A percentile compares a stretch with the other conserved stretches of the same genome.
These are phyloP conservation scores for Caenorhabditis remanei DNA, from an alignment of 1,140 invertebrate species.

Conservation along the genomic window DNA sequence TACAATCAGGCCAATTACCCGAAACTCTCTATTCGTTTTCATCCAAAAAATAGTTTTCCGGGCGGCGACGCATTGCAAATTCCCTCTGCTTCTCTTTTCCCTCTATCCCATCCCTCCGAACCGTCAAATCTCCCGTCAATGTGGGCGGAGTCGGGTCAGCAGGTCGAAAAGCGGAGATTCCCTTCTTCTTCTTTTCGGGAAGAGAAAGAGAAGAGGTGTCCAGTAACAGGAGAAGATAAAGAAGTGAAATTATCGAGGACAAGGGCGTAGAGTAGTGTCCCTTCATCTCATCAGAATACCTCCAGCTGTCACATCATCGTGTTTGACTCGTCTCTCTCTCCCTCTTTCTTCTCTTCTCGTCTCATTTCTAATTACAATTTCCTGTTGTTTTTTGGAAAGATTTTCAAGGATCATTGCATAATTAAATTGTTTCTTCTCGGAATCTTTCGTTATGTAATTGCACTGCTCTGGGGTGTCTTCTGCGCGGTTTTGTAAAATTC, in stretches of 20 bases:
- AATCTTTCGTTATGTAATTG: neutral
- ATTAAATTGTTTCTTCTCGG: neutral
- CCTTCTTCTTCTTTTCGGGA: constrained; percentile 1
- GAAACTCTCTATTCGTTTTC: neutral
- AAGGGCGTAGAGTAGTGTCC: constrained; percentile 1
- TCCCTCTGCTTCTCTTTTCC: constrained; percentile 14
- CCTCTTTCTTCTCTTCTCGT: neutral
- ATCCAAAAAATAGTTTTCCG: constrained; percentile 47
- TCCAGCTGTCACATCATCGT: constrained; percentile 49
- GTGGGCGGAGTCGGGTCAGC: constrained; percentile 47
- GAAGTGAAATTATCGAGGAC: constrained; percentile 54
- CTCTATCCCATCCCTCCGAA: neutral
- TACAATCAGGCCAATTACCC: constrained; percentile 52
- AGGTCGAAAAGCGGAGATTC: constrained; percentile 31
- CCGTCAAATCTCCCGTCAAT: constrained; percentile 8
- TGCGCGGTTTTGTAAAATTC: too few relatives aligned
- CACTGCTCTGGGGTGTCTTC: too few relatives aligned
- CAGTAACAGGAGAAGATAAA: constrained; percentile 55
- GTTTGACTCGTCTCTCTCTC: constrained; percentile 9
- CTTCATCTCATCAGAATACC: constrained; percentile 16
- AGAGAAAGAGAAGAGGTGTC: constrained; percentile 18
- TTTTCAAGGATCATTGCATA: constrained; percentile 43
- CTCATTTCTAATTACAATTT: constrained; percentile 52
- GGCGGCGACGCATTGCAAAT: neutral
- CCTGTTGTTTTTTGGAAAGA: constrained; percentile 17